Evolutionary conservation across 2,113 vertebrate genomes (phyloP).

Genomic region (Arenaria interpres): DNA sequence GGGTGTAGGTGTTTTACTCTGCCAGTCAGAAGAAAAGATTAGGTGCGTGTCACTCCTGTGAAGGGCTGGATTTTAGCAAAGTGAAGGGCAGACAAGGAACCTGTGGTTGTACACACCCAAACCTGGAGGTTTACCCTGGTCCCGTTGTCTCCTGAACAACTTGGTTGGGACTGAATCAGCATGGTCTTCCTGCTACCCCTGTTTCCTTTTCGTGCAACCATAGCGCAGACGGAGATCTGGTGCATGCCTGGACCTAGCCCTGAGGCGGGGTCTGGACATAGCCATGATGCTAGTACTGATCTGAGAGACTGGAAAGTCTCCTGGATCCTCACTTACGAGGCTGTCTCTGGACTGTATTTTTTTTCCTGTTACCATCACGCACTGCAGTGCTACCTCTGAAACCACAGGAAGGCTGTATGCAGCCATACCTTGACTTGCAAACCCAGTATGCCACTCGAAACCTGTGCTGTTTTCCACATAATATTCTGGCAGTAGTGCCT

Average conservation of each 20-base stretch:
- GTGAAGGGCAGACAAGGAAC: background rate
- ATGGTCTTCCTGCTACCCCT: background rate
- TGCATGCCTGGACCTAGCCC: background rate
- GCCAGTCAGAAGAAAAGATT: background rate
- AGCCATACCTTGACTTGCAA: background rate
- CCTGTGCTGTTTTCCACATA: background rate
- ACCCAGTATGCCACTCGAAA: accelerated
- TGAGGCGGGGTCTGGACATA: background rate
- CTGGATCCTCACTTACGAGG: background rate
- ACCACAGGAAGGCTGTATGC: background rate
- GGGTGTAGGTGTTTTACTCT: background rate
- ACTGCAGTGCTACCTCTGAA: background rate
- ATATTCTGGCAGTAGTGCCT: background rate
- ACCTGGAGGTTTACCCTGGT: background rate
- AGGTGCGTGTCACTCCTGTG: background rate
- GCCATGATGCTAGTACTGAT: background rate
- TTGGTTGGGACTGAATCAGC: background rate
- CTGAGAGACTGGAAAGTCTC: background rate
- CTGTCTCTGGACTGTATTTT: background rate
- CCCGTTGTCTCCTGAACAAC: background rate
- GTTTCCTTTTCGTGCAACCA: background rate
- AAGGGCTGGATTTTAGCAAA: background rate
- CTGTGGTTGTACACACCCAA: background rate
- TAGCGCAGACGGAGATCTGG: background rate
- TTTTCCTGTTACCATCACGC: background rate